Conservation (phyloP, 2,888 invertebrate genomes). For the Eristalis pertinax region DNA sequence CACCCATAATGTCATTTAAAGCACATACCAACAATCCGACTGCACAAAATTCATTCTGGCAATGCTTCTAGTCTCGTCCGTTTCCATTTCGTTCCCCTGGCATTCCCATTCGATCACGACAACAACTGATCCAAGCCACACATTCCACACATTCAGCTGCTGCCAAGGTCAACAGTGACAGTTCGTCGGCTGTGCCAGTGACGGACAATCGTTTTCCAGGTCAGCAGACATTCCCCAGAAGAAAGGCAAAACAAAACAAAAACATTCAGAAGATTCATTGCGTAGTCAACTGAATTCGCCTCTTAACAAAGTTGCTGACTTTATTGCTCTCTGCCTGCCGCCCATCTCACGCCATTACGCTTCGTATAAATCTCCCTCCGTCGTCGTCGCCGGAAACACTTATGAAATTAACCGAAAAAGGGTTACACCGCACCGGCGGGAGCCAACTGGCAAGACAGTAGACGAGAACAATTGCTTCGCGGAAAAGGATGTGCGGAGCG, state of each 20-base stretch:
- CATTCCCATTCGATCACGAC: not conserved
- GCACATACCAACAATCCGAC: too few relatives aligned
- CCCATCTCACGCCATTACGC: conserved; percentile 8
- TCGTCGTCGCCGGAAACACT: conserved; percentile 46
- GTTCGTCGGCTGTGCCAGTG: not conserved
- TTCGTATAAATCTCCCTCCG: conserved; percentile 40
- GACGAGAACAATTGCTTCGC: not conserved
- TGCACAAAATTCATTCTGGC: not conserved
- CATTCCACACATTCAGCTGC: not conserved
- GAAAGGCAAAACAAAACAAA: not conserved
- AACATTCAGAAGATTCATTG: not conserved
- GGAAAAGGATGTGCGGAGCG: not conserved
- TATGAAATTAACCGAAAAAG: conserved; percentile 64
- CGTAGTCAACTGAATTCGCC: not conserved
- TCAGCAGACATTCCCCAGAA: not conserved
- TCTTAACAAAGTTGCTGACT: not conserved
- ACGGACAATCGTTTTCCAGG: not conserved
- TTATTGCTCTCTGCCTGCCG: conserved; percentile 14
- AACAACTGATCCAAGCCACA: not conserved
- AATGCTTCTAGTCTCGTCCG: not conserved
- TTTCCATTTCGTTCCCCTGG: too few relatives aligned
- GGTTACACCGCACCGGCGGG: conserved; percentile 36
- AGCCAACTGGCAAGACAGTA: conserved; percentile 40
- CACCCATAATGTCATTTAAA: too few relatives aligned
- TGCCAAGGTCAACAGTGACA: not conserved